Evolutionary conservation across 2,888 invertebrate species (phyloP), one percentile per base, ranked within the genome.

Genomic region (Crossocerus cetratus): DNA sequence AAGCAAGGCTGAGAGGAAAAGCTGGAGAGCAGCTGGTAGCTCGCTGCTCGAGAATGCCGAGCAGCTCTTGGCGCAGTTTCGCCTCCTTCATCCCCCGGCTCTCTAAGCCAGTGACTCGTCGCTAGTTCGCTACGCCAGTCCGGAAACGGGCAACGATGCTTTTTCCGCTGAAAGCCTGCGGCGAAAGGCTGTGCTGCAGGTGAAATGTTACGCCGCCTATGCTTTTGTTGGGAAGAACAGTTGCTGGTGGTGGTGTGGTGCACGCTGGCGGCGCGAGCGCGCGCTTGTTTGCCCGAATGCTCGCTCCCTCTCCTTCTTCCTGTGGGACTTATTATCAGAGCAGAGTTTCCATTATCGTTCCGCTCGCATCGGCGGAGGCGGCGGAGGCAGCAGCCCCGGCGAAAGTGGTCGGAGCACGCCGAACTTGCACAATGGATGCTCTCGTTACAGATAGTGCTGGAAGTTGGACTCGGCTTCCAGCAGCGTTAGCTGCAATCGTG

Each of bases 131-230:
- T 45, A 14, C 42, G 54, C 55, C 61, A 54, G 14, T 65, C 32
- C 57, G 8, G 43, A 55, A 16, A 42, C 63, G 60, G 18, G 67
- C 18, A 45, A 32, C 69, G 74, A 58, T 76, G 76, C 74, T 74
- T 76, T 76, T 69, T 53, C 67, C 59, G 63, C 21, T 76, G 74
- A 74, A 76, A 76, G 76, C 70, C 64, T 32, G 23, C 14, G 66
- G 53, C 57, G 69, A 53, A 45, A 58, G 65, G 43, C 64, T 32
- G 43, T 43, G 65, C 43, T 61, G 67, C 70, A 74, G 65, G 74
- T 76, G 74, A 76, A 70, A 74, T 16, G 74, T 32, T 60, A 65
- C 32, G 56, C 64, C 53, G 54, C 56, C 43, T 49, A 56, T 62
- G 43, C 42, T 69, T 74, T 70, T 70, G 69, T 66, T 74, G 21